A percentile compares a stretch with the other conserved stretches of the same genome.
Conservation (phyloP, 2,888 invertebrate species). For the Hirtodrosophila alboralis region DNA sequence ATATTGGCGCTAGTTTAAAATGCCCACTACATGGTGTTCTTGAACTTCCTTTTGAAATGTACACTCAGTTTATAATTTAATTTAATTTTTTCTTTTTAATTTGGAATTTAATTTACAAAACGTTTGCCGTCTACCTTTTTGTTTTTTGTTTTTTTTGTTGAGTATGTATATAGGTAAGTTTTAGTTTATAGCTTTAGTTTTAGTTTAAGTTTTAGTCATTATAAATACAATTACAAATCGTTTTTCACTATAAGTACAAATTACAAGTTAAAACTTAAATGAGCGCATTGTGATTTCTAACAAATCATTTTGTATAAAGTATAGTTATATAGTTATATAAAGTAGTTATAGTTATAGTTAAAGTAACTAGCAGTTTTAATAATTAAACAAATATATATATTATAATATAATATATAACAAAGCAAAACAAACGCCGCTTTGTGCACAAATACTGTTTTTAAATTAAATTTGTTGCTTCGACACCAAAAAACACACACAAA, state of each 20-base stretch:
- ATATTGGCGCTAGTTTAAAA: constrained; percentile 24
- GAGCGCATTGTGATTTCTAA: constrained; percentile 48
- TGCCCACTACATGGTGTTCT: constrained; percentile 29
- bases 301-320: constrained; percentile 45
- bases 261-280: constrained; percentile 75
- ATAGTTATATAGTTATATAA: constrained; percentile 24
- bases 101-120: constrained; percentile 58
- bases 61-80: constrained; percentile 65
- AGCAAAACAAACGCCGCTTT: constrained; percentile 58
- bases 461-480: constrained; percentile 41
- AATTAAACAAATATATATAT: constrained; percentile 17
- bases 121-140: constrained; percentile 19
- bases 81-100: constrained; percentile 34
- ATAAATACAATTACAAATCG: constrained; percentile 29
- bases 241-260: constrained; percentile 66
- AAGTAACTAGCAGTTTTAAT: constrained; percentile 19
- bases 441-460: constrained; percentile 64
- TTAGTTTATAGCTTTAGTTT: constrained; percentile 15
- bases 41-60: constrained; percentile 42
- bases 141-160: too few species aligned
- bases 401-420: constrained; percentile 35
- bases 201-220: too few species aligned
- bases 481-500: constrained; percentile 28
- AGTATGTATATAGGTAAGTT: constrained; percentile 52
- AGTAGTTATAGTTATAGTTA: constrained; percentile 30